A percentile compares a stretch with the other conserved stretches of the same genome.
phyloP scores from a whole-genome alignment of 1,140 invertebrate genomes.

The Himalopsyche phryganea region DNA sequence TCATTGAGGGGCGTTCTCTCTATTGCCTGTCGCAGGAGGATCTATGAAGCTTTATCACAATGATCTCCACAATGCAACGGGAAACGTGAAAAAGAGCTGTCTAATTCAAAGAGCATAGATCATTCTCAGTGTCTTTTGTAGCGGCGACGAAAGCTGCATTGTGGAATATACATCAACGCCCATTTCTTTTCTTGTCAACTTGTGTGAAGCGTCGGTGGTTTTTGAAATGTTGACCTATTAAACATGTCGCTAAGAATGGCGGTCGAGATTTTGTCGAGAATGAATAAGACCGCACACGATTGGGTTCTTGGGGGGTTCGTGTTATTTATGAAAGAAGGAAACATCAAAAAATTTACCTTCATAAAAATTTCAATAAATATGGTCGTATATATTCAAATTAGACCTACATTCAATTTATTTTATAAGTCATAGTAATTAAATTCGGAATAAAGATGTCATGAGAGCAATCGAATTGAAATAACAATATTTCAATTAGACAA shows the following conservation, averaged over 20 bases:
- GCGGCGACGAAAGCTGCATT: constrained; percentile 31
- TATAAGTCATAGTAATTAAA: too few relatives aligned
- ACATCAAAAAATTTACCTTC: too few relatives aligned
- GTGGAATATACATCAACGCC: constrained; percentile 33
- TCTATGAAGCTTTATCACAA: background rate
- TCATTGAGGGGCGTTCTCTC: too few relatives aligned
- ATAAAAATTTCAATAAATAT: too few relatives aligned
- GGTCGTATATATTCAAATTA: too few relatives aligned
- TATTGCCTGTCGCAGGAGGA: background rate
- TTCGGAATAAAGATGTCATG: too few relatives aligned
- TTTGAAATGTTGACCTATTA: constrained; percentile 28
- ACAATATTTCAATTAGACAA: too few relatives aligned
- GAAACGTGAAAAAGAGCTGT: constrained; percentile 27
- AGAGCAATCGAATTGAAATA: too few relatives aligned
- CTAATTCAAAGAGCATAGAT: constrained; percentile 33
- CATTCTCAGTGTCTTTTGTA: constrained; percentile 28
- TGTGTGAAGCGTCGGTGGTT: constrained; percentile 18
- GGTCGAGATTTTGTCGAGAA: constrained; percentile 4
- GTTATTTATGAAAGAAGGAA: too few relatives aligned
- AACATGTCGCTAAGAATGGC: constrained; percentile 20
- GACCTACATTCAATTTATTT: too few relatives aligned
- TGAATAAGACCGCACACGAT: constrained; percentile 31
- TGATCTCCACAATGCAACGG: constrained; percentile 15
- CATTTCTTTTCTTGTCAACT: constrained; percentile 31
- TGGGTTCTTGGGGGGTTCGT: constrained; percentile 2